Evolutionary conservation across 2,797 vertebrate species (phyloP).

Genomic region (Chelon labrosus): DNA sequence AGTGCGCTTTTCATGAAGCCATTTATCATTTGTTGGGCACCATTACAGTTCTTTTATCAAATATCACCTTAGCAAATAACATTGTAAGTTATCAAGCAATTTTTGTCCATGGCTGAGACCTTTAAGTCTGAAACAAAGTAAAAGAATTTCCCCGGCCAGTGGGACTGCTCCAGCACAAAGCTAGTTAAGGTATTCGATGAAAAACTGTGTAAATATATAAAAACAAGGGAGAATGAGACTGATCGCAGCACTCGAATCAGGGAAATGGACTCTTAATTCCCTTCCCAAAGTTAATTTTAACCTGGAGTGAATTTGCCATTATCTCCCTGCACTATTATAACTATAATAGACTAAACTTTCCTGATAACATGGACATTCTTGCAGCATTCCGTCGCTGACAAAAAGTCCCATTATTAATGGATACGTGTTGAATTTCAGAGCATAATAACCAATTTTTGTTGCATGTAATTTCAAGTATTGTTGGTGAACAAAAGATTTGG

Average conservation of each 20-base stretch:
- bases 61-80: neutral
- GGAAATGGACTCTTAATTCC: neutral
- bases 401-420: neutral
- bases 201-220: neutral
- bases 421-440: neutral
- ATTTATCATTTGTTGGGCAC: slow-evolving; percentile 20
- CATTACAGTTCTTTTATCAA: slow-evolving; percentile 11
- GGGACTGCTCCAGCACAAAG: slow-evolving; percentile 5
- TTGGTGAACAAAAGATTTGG: too few species aligned
- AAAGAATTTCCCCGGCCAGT: neutral
- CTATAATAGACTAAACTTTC: neutral
- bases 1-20: slow-evolving; percentile 22
- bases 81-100: slow-evolving; percentile 10
- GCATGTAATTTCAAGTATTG: neutral
- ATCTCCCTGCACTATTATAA: neutral
- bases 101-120: slow-evolving; percentile 10
- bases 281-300: neutral
- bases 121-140: neutral
- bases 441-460: neutral
- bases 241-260: neutral
- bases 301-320: neutral
- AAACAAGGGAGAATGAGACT: neutral
- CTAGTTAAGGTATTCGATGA: slow-evolving; percentile 7
- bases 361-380: neutral
- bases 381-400: neutral